Conservation (phyloP, 2,113 vertebrate species). For the Vicugna pacos region DNA sequence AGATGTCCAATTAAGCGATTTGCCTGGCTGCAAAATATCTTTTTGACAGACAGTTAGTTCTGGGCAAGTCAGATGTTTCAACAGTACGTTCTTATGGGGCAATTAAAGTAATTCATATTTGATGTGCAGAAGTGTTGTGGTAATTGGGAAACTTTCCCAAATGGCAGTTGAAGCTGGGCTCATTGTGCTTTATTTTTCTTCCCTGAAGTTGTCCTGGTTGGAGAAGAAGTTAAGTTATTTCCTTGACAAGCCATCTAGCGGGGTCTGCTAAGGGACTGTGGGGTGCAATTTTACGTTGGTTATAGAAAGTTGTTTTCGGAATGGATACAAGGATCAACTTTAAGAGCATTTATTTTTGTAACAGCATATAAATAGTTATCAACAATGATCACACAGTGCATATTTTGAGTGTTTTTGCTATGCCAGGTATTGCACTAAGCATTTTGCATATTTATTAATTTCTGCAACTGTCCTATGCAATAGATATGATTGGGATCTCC, state of each 20-base stretch:
- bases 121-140: constrained; percentile 72
- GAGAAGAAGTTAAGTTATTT: constrained; percentile 44
- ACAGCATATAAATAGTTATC: background rate
- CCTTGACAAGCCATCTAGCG: background rate
- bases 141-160: constrained; percentile 73
- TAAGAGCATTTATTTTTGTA: background rate
- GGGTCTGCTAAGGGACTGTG: background rate
- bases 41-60: constrained; percentile 87
- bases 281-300: background rate
- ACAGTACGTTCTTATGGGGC: constrained; percentile 80
- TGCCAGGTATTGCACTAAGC: background rate
- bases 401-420: background rate
- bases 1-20: constrained; percentile 87
- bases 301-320: background rate
- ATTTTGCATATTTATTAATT: background rate
- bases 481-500: background rate
- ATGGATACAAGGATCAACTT: background rate
- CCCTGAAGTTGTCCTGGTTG: background rate
- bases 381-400: background rate
- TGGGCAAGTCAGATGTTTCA: constrained; percentile 85
- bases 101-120: constrained; percentile 86
- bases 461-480: background rate
- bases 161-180: background rate
- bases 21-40: constrained; percentile 85
- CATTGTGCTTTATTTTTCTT: constrained; percentile 55